Evolutionary conservation across 2,888 invertebrate genomes (phyloP), one percentile per base, ranked within the genome.

Genomic region (Trachelus iudaicus): DNA sequence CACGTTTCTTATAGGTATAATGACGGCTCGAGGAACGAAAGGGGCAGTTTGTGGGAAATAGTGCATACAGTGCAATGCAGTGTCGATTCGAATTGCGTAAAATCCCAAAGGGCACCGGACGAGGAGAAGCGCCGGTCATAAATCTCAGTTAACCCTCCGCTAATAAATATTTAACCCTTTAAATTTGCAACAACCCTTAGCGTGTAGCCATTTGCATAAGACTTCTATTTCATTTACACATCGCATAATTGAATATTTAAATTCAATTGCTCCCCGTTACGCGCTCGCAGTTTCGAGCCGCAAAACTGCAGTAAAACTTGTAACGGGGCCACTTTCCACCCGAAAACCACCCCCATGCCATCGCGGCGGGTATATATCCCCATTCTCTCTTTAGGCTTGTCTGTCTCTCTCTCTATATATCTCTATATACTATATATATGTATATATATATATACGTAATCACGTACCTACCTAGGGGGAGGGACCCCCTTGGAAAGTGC

Each of bases 201-300:
- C 91, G 87, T 90, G 90, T 89, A 89, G 86, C 89, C 88, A 92
- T 92, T 93, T 92, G 92, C 92, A 93, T 92, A 92, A 91, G 92
- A 92, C 92, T 92, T 92, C 92, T 92, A 92, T 92, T 92, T 92
- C 92, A 92, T 92, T 92, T 92, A 92, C 92, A 92, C 92, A 92
- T 92, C 92, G 92, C 92, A 92, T 92, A 92, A 92, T 91, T 90
- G 91, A 92, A 92, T 91, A 91, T 91, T 92, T 92, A 92, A 92
- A 92, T 92, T 92, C 92, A 92, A 92, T 92, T 92, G 92, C 90
- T 86, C 83, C 85, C 87, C 88, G 88, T 89, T 87, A 90, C 90
- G 89, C 90, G 89, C 89, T 90, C 90, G 88, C 90, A 89, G 89
- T 92, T 91, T 90, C 90, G 87, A 90, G 91, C 91, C 91, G 90